These are phyloP conservation scores for Panopea generosa DNA, from an alignment of 2,888 invertebrate species.

Conservation along the genomic window DNA sequence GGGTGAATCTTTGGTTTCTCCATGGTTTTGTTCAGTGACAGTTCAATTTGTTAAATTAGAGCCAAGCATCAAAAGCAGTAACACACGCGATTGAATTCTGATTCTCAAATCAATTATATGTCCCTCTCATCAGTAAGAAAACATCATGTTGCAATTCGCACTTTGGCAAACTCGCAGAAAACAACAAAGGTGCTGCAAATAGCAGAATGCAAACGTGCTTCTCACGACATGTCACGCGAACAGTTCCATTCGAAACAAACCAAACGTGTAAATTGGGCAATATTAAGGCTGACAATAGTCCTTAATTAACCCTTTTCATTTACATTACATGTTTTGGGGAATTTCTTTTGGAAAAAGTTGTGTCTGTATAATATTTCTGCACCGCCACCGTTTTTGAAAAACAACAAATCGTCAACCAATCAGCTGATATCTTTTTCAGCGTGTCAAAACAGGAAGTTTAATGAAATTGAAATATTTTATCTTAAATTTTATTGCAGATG, in stretches of 20 bases:
- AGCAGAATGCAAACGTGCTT: too few species aligned
- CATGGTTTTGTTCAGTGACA: conserved; percentile 10
- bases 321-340: conserved; percentile 41
- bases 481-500: background rate
- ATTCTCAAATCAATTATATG: too few species aligned
- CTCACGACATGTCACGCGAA: too few species aligned
- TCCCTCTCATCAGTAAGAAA: too few species aligned
- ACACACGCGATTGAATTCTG: too few species aligned
- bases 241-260: too few species aligned
- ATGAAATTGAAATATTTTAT: background rate
- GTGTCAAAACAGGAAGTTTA: conserved; percentile 58
- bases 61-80: too few species aligned
- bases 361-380: conserved; percentile 23
- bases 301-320: conserved; percentile 19
- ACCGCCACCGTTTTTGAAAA: conserved; percentile 81
- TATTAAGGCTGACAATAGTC: conserved; percentile 26
- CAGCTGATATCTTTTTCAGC: conserved; percentile 65
- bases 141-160: too few species aligned
- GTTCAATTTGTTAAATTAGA: too few species aligned
- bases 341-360: conserved; percentile 22
- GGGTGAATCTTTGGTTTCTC: conserved; percentile 28
- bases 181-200: too few species aligned
- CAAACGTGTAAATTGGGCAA: background rate
- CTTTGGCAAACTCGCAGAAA: too few species aligned
- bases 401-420: conserved; percentile 76